A percentile compares a stretch with the other conserved stretches of the same genome.
phyloP scores from a whole-genome alignment of 1,140 invertebrate genomes.

The Aphis craccivora region DNA sequence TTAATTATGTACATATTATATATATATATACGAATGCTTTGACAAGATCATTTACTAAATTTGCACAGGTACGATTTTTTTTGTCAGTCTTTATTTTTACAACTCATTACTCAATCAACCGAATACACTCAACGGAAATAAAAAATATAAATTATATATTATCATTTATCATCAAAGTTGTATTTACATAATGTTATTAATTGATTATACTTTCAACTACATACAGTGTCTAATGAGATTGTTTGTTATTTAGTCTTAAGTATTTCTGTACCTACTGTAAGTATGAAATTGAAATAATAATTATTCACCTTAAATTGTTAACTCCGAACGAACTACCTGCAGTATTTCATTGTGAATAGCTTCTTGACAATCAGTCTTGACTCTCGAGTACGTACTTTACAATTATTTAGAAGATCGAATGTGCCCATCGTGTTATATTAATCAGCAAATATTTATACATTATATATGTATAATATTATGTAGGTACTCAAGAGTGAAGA shows the following conservation, averaged over 20 bases:
- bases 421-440: background rate
- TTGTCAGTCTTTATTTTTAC: background rate
- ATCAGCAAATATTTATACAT: background rate
- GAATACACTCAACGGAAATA: background rate
- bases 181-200: background rate
- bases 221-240: background rate
- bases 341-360: background rate
- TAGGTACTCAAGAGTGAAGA: background rate
- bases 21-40: too few species aligned
- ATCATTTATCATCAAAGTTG: background rate
- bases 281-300: conserved; percentile 29
- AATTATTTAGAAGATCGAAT: background rate
- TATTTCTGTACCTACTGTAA: background rate
- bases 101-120: background rate
- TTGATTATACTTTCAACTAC: background rate
- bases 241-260: conserved; percentile 19
- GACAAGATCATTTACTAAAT: background rate
- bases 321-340: background rate
- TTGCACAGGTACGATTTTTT: background rate
- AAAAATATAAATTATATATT: background rate
- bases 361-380: background rate
- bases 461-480: too few species aligned
- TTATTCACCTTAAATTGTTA: background rate
- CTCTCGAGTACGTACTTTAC: background rate
- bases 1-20: too few species aligned